A percentile compares a stretch with the other conserved stretches of the same genome.
These are phyloP conservation scores for Acronicta leporina DNA, from an alignment of 2,888 invertebrate species.

Conservation along the genomic window DNA sequence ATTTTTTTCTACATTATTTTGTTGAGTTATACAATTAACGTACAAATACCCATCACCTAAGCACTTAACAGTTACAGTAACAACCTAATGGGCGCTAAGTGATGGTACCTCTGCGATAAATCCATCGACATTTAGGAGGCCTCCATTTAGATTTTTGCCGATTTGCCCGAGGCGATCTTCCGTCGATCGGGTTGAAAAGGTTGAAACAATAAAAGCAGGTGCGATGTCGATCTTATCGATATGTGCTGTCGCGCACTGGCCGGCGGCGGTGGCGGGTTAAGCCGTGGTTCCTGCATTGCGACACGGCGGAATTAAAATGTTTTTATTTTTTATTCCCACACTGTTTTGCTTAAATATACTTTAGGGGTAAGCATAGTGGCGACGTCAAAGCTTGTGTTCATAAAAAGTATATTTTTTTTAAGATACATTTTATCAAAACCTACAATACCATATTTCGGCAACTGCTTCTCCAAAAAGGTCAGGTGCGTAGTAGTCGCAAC, in stretches of 20 bases:
- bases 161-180: slow-evolving; percentile 62
- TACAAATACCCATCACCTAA: slow-evolving; percentile 11
- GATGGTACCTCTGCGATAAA: slow-evolving; percentile 50
- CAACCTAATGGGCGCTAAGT: slow-evolving; percentile 50
- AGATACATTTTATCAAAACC: too few relatives aligned
- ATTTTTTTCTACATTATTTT: neutral
- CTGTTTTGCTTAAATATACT: slow-evolving; percentile 43
- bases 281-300: slow-evolving; percentile 67
- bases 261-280: slow-evolving; percentile 70
- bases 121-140: slow-evolving; percentile 60
- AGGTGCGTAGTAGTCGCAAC: too few relatives aligned
- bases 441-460: too few relatives aligned
- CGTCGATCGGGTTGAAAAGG: slow-evolving; percentile 62
- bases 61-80: slow-evolving; percentile 14
- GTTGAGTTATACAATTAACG: neutral
- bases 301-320: slow-evolving; percentile 55
- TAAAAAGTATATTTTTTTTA: too few relatives aligned
- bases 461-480: too few relatives aligned
- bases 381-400: neutral
- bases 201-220: slow-evolving; percentile 79
- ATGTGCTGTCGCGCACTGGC: slow-evolving; percentile 77
- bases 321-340: slow-evolving; percentile 49
- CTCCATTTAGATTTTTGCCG: slow-evolving; percentile 75
- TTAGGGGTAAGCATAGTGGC: slow-evolving; percentile 6
- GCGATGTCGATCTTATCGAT: slow-evolving; percentile 78